Evolutionary conservation across 2,113 vertebrate genomes (phyloP), one percentile per base, ranked within the genome.

Genomic region (Boulengeromyrus knoepffleri): DNA sequence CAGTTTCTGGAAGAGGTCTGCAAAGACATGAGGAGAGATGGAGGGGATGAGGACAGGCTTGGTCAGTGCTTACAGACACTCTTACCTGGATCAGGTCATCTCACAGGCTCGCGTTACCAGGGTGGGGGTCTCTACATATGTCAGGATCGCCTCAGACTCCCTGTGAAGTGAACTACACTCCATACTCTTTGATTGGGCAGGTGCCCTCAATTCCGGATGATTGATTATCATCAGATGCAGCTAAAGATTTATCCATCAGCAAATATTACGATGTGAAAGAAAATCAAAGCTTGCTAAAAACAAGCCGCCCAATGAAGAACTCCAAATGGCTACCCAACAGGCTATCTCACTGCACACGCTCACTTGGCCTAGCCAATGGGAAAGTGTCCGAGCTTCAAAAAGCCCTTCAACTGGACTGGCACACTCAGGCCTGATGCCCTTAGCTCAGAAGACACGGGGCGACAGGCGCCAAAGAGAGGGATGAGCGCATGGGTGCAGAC

Each of bases 1-100:
- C 88, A 99, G 96, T 95, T 99, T 99, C 96, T 99, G 99, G 95
- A 99, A 99, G 15, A 99, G 96, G 94, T 99, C 99, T 99, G 92
- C 56, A 85, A 89, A 45, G 27, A 70, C 19, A 42, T n/a, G 31
- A 7, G 39, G 21, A 42, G n/a, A 15, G 36, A 9, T 5, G 31
- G 45, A 90, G 58, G 74, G 17, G 89, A 45, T 2, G 21, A 92
- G 17, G 36, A 24, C 31, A 77, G 62, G 21, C 13, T 12, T 53
- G 58, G 62, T 91, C 49, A 85, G 19, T 88, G 58, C 90, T 90
- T 66, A 58, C 19, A 66, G 50, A 86, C 85, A 66, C 2, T 42
- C 36, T 80, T 15, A 19, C 74, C 39, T 42, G 74, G 74, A 17
- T 5, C 27, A 80, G 39, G 6, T 3, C 17, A 8, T 24, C 10